A percentile compares a stretch with the other conserved stretches of the same genome.
phyloP scores from a whole-genome alignment of 2,888 invertebrate genomes.

The Lepas anatifera region DNA sequence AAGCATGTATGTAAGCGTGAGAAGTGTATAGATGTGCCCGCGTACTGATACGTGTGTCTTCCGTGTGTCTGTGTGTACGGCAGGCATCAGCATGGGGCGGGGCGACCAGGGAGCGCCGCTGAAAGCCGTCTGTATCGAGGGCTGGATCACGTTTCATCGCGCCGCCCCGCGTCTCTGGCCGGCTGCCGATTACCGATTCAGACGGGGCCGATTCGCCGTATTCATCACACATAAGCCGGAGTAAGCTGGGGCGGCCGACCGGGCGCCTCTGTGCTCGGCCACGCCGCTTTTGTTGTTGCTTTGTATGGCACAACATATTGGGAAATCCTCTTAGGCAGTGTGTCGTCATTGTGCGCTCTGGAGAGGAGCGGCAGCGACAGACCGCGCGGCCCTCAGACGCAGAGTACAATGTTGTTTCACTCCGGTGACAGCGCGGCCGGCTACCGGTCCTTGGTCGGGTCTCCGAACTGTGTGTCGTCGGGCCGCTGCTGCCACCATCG shows the following conservation, averaged over 20 bases:
- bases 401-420: too few species aligned
- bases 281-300: constrained; percentile 1
- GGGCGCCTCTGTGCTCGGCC: neutral
- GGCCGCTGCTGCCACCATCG: too few species aligned
- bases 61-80: too few species aligned
- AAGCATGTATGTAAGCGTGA: too few species aligned
- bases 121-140: neutral
- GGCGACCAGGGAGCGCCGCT: too few species aligned
- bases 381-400: too few species aligned
- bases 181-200: neutral
- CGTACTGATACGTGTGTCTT: too few species aligned
- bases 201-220: neutral
- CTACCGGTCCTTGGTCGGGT: too few species aligned
- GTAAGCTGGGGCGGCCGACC: neutral
- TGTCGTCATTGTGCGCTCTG: neutral
- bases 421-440: too few species aligned
- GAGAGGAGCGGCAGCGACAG: neutral
- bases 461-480: too few species aligned
- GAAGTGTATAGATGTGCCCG: too few species aligned
- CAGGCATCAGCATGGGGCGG: too few species aligned
- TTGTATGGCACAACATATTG: constrained; percentile 4
- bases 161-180: neutral
- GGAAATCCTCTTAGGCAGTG: neutral
- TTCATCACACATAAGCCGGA: constrained; percentile 2
- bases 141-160: neutral